phyloP scores from a whole-genome alignment of 2,113 vertebrate genomes.

The Microtus ochrogaster region DNA sequence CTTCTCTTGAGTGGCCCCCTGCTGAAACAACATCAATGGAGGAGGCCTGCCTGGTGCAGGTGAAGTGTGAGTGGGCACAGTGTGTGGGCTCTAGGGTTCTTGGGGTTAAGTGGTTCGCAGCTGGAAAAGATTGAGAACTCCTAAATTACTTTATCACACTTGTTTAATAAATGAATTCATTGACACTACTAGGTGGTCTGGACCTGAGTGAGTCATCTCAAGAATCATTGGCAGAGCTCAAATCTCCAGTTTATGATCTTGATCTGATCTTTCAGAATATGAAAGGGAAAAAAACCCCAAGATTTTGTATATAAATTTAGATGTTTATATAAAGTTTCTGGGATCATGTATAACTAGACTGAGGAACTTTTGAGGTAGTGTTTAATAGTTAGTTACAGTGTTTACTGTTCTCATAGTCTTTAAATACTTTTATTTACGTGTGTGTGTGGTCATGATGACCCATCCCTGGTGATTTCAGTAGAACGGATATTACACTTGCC shows the following conservation, averaged over 20 bases:
- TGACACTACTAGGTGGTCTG: constrained; percentile 34
- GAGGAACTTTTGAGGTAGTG: not conserved
- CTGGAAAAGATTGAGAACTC: constrained; percentile 15
- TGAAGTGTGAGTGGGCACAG: not conserved
- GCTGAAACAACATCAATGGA: not conserved
- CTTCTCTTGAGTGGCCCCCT: constrained; percentile 22
- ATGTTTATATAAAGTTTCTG: not conserved
- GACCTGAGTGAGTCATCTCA: constrained; percentile 6
- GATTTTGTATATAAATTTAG: not conserved
- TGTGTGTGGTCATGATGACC: not conserved
- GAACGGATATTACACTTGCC: not conserved
- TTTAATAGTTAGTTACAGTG: not conserved
- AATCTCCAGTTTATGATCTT: not conserved
- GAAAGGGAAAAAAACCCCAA: not conserved
- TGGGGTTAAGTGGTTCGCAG: constrained; percentile 15
- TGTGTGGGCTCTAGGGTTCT: not conserved
- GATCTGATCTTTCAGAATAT: constrained; percentile 9
- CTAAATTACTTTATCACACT: constrained; percentile 49
- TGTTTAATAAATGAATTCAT: constrained; percentile 51
- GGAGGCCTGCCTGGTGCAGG: not conserved
- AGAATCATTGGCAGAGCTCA: constrained; percentile 31
- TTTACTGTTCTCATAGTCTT: not conserved
- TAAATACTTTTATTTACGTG: not conserved
- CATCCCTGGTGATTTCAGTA: not conserved
- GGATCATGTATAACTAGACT: not conserved